Conservation (phyloP, 2,888 invertebrate species). For the Polylopha cassiicola region DNA sequence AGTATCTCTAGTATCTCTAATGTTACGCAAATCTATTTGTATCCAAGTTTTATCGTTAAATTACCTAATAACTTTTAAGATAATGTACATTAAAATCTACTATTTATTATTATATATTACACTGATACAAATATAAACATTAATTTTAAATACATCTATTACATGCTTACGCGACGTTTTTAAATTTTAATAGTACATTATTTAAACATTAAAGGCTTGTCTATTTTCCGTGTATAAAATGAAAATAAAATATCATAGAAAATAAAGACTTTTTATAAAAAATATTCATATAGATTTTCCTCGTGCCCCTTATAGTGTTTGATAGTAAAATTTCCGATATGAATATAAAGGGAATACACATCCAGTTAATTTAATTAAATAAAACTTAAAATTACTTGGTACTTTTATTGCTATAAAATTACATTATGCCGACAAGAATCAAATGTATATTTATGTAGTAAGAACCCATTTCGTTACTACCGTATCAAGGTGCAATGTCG, state of each 20-base stretch:
- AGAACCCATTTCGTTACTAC: slow-evolving; percentile 1
- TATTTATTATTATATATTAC: slow-evolving; percentile 65
- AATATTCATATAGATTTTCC: slow-evolving; percentile 21
- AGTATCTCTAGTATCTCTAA: slow-evolving; percentile 39
- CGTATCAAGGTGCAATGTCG: background rate
- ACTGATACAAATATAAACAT: slow-evolving; percentile 54
- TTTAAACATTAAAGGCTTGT: slow-evolving; percentile 58
- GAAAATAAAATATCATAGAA: slow-evolving; percentile 64
- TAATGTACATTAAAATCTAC: slow-evolving; percentile 64
- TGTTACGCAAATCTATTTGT: slow-evolving; percentile 40
- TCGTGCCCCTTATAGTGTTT: slow-evolving; percentile 6
- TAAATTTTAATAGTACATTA: slow-evolving; percentile 56
- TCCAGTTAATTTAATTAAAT: slow-evolving; percentile 51
- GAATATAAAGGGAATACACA: too few relatives aligned
- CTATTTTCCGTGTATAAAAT: slow-evolving; percentile 52
- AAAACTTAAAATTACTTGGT: slow-evolving; percentile 64
- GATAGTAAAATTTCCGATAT: too few relatives aligned
- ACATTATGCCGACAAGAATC: slow-evolving; percentile 48
- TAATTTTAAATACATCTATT: slow-evolving; percentile 63
- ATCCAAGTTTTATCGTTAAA: slow-evolving; percentile 47
- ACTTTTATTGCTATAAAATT: slow-evolving; percentile 66
- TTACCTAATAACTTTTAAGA: slow-evolving; percentile 40
- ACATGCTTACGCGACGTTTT: slow-evolving; percentile 52
- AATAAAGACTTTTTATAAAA: slow-evolving; percentile 53
- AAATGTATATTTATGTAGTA: slow-evolving; percentile 17